Evolutionary conservation across 2,797 vertebrate genomes (phyloP).

Genomic region (Lepus townsendii): DNA sequence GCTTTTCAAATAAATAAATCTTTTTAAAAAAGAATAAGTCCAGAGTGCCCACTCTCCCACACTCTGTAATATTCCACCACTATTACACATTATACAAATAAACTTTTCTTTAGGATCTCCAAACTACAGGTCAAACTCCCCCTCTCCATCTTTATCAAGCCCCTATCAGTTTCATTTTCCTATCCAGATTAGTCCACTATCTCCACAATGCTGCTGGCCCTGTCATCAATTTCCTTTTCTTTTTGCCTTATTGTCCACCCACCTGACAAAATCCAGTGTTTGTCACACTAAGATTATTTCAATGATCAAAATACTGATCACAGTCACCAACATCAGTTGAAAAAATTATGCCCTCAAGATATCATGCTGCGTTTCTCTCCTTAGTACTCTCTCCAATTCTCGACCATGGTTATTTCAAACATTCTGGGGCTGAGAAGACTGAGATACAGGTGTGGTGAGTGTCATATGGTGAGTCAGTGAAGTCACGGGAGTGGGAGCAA

Average conservation of each 20-base stretch:
- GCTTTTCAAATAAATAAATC: too few relatives aligned
- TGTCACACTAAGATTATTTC: background rate
- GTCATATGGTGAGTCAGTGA: background rate
- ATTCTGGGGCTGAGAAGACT: background rate
- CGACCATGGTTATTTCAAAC: background rate
- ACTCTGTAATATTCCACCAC: background rate
- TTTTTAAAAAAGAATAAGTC: background rate
- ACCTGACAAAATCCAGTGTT: background rate
- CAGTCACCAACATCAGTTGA: background rate
- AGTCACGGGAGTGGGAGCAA: background rate
- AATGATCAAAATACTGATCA: background rate
- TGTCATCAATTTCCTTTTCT: constrained; percentile 6
- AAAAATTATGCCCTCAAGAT: background rate
- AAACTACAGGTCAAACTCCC: background rate
- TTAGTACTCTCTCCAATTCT: background rate
- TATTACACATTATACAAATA: background rate
- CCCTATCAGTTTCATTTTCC: background rate
- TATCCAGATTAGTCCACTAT: background rate
- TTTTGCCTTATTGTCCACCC: background rate
- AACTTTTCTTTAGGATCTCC: background rate
- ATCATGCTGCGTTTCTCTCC: background rate
- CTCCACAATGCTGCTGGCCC: background rate
- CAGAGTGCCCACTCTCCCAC: background rate
- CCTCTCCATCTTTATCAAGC: background rate
- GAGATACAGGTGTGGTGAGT: background rate